phyloP scores from a whole-genome alignment of 2,797 vertebrate genomes.

The Phrynocephalus guinanensis region DNA sequence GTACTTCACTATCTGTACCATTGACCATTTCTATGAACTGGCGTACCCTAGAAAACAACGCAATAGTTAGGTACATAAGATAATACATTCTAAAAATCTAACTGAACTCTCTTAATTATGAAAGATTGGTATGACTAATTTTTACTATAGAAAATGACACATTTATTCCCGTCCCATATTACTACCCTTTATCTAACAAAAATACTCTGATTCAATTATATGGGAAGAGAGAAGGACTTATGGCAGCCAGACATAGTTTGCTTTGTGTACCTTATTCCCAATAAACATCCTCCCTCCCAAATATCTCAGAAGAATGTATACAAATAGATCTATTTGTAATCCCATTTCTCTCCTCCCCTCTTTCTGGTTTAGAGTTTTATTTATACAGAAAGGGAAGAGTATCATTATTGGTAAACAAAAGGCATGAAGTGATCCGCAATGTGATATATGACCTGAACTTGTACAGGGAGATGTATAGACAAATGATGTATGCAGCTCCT shows the following conservation, averaged over 20 bases:
- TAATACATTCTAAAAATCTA: slow-evolving; percentile 12
- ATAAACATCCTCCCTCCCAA: background rate
- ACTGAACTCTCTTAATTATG: background rate
- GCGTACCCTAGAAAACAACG: slow-evolving; percentile 80
- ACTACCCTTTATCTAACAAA: too few species aligned
- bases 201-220: too few species aligned
- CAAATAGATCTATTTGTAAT: background rate
- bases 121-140: background rate
- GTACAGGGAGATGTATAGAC: background rate
- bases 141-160: too few species aligned
- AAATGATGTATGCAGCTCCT: background rate
- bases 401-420: background rate
- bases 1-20: slow-evolving; percentile 85
- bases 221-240: too few species aligned
- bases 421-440: background rate
- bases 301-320: background rate
- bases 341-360: background rate
- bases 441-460: background rate
- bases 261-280: background rate
- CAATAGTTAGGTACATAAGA: slow-evolving; percentile 55
- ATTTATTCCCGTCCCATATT: too few species aligned
- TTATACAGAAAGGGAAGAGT: background rate
- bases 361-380: background rate
- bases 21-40: slow-evolving; percentile 90
- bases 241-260: too few species aligned